These are phyloP conservation scores for Rhabdomys pumilio DNA, from an alignment of 2,797 vertebrate species.

Conservation along the genomic window DNA sequence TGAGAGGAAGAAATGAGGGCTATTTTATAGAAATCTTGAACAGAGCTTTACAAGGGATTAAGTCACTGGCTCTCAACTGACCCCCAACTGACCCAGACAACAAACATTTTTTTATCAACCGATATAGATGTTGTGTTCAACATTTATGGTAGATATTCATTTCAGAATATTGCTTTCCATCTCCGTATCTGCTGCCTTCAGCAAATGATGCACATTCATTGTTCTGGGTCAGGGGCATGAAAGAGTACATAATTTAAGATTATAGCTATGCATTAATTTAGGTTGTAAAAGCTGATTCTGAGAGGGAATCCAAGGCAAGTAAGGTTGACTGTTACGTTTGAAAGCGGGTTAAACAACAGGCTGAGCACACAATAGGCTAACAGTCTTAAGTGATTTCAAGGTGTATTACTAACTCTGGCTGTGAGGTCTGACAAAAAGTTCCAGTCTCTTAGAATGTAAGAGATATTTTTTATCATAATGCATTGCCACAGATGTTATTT, in stretches of 20 bases:
- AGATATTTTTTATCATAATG: not conserved
- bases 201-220: not conserved
- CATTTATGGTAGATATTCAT: not conserved
- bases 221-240: not conserved
- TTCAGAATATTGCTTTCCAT: not conserved
- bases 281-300: not conserved
- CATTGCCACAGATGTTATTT: not conserved
- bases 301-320: not conserved
- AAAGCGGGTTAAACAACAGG: not conserved
- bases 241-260: not conserved
- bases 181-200: not conserved
- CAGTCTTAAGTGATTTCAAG: not conserved
- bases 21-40: not conserved
- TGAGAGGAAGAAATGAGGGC: not conserved
- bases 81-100: not conserved
- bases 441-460: not conserved
- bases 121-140: not conserved
- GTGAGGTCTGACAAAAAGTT: not conserved
- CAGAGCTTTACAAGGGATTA: not conserved
- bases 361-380: no score
- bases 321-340: not conserved
- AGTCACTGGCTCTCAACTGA: not conserved
- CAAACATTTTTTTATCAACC: not conserved
- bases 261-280: not conserved
- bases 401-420: not conserved